phyloP scores from a whole-genome alignment of 2,797 vertebrate species.

The Myioborus melanocephalus region DNA sequence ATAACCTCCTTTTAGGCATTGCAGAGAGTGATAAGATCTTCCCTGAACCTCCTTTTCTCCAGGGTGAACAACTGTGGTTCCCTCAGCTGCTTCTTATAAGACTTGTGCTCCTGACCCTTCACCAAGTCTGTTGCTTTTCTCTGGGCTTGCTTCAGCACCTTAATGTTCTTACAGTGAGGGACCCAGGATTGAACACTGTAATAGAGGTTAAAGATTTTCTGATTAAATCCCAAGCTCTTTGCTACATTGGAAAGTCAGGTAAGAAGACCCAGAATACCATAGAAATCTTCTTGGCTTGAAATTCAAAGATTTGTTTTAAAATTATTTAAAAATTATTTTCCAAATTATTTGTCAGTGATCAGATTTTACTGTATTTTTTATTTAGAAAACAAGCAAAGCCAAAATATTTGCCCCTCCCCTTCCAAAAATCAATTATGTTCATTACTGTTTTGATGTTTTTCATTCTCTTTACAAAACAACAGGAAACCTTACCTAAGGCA shows the following conservation, averaged over 20 bases:
- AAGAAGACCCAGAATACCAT: neutral
- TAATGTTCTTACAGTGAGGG: neutral
- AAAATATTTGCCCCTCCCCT: fast-evolving
- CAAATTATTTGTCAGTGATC: neutral
- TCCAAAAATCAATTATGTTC: neutral
- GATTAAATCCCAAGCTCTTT: neutral
- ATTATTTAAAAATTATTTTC: neutral
- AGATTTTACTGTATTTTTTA: neutral
- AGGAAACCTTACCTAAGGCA: neutral
- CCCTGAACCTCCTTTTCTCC: neutral
- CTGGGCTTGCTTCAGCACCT: neutral
- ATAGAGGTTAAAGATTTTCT: neutral
- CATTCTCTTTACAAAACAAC: neutral
- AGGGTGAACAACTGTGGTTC: neutral
- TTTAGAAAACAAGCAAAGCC: neutral
- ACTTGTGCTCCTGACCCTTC: neutral
- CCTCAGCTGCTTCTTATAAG: neutral
- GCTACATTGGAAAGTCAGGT: neutral
- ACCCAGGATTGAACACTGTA: neutral
- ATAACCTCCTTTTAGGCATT: neutral
- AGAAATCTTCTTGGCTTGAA: neutral
- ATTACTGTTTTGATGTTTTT: neutral
- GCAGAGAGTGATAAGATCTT: neutral
- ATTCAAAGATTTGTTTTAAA: neutral
- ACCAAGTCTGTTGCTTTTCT: neutral